phyloP scores from a whole-genome alignment of 1,140 invertebrate genomes.

The Platorchestia sp. region DNA sequence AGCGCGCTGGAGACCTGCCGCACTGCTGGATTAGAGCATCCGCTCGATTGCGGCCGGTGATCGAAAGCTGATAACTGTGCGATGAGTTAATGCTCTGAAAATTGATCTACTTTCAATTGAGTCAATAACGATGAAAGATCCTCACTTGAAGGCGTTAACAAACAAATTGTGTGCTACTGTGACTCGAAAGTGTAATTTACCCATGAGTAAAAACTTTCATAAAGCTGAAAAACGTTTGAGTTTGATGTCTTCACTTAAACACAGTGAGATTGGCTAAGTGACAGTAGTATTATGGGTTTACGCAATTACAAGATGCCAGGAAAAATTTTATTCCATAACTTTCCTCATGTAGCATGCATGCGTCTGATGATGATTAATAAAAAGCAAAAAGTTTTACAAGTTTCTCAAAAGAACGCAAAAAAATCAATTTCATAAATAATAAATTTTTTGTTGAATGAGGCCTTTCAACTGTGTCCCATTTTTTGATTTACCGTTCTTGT shows the following conservation, averaged over 20 bases:
- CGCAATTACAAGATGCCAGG: too few relatives aligned
- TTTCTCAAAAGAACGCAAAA: neutral
- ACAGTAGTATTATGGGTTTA: too few relatives aligned
- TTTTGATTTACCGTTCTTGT: neutral
- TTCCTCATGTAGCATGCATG: too few relatives aligned
- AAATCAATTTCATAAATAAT: neutral
- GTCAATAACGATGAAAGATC: neutral
- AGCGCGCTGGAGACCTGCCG: neutral
- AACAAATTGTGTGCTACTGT: neutral
- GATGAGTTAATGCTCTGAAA: neutral
- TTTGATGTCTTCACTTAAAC: too few relatives aligned
- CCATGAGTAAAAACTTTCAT: neutral
- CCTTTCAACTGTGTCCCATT: neutral
- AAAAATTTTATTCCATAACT: too few relatives aligned
- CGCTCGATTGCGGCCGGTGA: neutral
- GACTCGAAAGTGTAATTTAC: neutral
- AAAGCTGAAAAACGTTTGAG: neutral
- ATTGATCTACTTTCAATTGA: neutral
- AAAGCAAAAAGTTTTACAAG: too few relatives aligned
- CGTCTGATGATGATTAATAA: too few relatives aligned
- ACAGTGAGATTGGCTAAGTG: too few relatives aligned
- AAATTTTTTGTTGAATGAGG: neutral
- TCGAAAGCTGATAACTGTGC: neutral
- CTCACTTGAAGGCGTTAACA: neutral
- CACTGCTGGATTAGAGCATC: neutral